phyloP scores from a whole-genome alignment of 2,888 invertebrate species.

The Eulithis prunata region DNA sequence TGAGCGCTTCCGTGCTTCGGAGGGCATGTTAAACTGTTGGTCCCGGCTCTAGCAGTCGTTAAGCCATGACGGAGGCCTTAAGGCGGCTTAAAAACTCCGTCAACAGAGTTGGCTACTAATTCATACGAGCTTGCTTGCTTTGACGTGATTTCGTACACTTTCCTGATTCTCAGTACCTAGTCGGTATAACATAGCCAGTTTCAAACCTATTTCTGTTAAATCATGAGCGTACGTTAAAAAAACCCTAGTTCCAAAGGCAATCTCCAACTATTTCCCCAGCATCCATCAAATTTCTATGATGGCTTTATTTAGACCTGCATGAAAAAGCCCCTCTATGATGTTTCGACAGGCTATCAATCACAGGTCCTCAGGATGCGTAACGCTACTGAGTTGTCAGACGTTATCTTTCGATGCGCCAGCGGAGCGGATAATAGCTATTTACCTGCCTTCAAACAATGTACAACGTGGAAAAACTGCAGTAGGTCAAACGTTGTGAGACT shows the following conservation, averaged over 20 bases:
- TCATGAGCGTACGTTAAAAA: not conserved
- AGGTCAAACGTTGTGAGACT: too few relatives aligned
- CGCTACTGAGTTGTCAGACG: conserved; percentile 65
- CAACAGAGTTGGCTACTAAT: too few relatives aligned
- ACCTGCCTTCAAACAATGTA: conserved; percentile 60
- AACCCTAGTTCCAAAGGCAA: not conserved
- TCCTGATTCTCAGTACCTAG: too few relatives aligned
- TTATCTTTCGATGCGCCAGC: conserved; percentile 67
- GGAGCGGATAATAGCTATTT: conserved; percentile 83
- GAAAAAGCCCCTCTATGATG: conserved; percentile 65
- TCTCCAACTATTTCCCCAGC: conserved; percentile 41
- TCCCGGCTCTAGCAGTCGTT: too few relatives aligned
- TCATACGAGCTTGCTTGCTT: too few relatives aligned
- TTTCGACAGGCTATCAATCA: conserved; percentile 73
- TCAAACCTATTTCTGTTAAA: too few relatives aligned
- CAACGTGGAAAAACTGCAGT: conserved; percentile 11
- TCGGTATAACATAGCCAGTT: too few relatives aligned
- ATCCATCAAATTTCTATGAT: conserved; percentile 45
- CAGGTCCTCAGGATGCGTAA: conserved; percentile 49
- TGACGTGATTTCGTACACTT: too few relatives aligned
- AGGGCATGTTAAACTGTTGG: too few relatives aligned
- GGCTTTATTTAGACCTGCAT: conserved; percentile 68
- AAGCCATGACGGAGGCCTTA: too few relatives aligned
- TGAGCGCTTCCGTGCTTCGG: too few relatives aligned
- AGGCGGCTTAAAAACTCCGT: too few relatives aligned